Evolutionary conservation across 2,797 vertebrate species (phyloP), one percentile per base, ranked within the genome.

Genomic region (Champsocephalus esox): DNA sequence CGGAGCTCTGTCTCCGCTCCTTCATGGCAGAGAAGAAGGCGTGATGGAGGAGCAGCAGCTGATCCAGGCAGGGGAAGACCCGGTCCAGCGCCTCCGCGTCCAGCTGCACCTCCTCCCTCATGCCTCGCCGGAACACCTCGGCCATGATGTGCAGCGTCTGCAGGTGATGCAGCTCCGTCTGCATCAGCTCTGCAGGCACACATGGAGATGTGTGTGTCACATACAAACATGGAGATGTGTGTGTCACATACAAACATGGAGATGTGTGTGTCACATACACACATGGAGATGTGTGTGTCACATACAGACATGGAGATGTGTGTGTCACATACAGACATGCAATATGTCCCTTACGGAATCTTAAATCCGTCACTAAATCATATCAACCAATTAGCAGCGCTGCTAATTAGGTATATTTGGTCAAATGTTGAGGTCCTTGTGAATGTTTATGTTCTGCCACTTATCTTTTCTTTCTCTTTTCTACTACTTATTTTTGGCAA

Each of bases 131-230:
- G 93, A 98, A 99, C 85, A 99, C 94, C 94, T 98, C 96, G 0
- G 97, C 96, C 97, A 99, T 99, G 92, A 99, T 96, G 88, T 95
- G 93, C 34, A 99, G 90, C 0, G 97, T 99, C 91, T 97, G 96
- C 48, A 99, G 94, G 87, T 99, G 98, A 91, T 99, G 98, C 44
- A 97, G 89, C 94, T 99, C 98, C 0, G 98, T 99, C 90, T 98
- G 98, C 96, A 99, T 98, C 82, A 99, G 94, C 89, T 99, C 98
- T 99, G 89, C 17, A 17, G 51, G 38, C 52, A 24, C 58, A 55
- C 63, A 54, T 10, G 41, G 2, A 45, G 21, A 48, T 41, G 21
- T 21, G 17, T 16, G 59, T 21, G 54, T 43, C 24, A 24, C 24
- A 24, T 24, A 24, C 19, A 38, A 1, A 19, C 19, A 19, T 19